These are phyloP conservation scores for Automeris io DNA, from an alignment of 2,888 invertebrate species.

Conservation along the genomic window DNA sequence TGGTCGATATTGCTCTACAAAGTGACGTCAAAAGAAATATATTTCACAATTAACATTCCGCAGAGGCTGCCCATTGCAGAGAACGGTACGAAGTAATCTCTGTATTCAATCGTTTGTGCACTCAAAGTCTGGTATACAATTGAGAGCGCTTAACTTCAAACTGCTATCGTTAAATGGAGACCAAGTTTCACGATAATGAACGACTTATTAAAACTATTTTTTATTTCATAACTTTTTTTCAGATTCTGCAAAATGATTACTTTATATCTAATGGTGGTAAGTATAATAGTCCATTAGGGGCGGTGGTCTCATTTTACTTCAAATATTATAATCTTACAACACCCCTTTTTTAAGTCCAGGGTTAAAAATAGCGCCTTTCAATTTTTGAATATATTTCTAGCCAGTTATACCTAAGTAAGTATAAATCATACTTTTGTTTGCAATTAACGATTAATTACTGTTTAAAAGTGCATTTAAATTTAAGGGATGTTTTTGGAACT, in stretches of 20 bases:
- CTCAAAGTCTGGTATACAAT: conserved; percentile 4
- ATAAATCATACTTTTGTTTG: too few species aligned
- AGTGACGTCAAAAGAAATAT: not conserved
- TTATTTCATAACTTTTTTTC: not conserved
- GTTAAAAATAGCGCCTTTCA: too few species aligned
- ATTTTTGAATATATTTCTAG: too few species aligned
- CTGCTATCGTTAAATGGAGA: conserved; percentile 3
- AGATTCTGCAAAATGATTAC: not conserved
- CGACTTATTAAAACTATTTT: not conserved
- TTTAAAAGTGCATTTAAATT: too few species aligned
- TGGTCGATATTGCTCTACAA: not conserved
- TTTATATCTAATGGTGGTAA: not conserved
- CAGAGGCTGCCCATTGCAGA: not conserved
- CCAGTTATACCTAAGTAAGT: too few species aligned
- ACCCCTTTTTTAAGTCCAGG: not conserved
- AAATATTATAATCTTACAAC: not conserved
- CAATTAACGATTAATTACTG: too few species aligned
- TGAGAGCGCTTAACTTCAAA: conserved; percentile 7
- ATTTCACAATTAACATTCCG: not conserved
- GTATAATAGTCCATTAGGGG: not conserved
- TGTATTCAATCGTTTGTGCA: conserved; percentile 4
- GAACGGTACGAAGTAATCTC: not conserved
- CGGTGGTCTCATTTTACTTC: not conserved
- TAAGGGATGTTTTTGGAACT: too few species aligned
- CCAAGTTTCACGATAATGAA: conserved; percentile 1